Percentiles rank a stretch among this genome's conserved stretches.
phyloP scores from a whole-genome alignment of 2,888 invertebrate species.

The Netelia inedita region DNA sequence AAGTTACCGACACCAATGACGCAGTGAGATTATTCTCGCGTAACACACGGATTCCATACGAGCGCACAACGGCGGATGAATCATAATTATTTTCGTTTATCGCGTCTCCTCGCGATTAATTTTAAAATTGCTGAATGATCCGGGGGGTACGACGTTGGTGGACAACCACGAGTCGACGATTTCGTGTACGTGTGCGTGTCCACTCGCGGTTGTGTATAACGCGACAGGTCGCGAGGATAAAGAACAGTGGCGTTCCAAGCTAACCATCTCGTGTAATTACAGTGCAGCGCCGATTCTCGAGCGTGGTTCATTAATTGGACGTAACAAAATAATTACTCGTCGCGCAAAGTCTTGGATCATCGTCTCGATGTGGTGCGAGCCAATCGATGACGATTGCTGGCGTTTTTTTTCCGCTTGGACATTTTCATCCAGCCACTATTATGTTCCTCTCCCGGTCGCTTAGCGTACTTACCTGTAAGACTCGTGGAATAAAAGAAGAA shows the following conservation, averaged over 20 bases:
- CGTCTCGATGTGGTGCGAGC: slow-evolving; percentile 30
- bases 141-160: neutral
- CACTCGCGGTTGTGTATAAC: neutral
- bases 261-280: slow-evolving; percentile 58
- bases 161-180: neutral
- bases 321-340: slow-evolving; percentile 80
- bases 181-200: neutral
- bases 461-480: neutral
- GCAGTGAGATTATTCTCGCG: neutral
- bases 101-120: neutral
- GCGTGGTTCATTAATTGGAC: slow-evolving; percentile 76
- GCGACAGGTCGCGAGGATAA: neutral
- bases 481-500: neutral
- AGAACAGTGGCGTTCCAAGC: slow-evolving; percentile 43
- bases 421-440: slow-evolving; percentile 28
- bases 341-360: slow-evolving; percentile 75
- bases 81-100: slow-evolving; percentile 37
- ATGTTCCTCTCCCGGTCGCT: neutral
- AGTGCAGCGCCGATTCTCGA: slow-evolving; percentile 66
- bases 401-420: slow-evolving; percentile 28
- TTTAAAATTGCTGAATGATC: slow-evolving; percentile 13
- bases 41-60: neutral
- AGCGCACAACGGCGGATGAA: neutral
- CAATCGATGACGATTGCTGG: slow-evolving; percentile 46
- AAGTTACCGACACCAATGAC: slow-evolving; percentile 11